These are phyloP conservation scores for Dysdera silvatica DNA, from an alignment of 1,140 invertebrate species.

Conservation along the genomic window DNA sequence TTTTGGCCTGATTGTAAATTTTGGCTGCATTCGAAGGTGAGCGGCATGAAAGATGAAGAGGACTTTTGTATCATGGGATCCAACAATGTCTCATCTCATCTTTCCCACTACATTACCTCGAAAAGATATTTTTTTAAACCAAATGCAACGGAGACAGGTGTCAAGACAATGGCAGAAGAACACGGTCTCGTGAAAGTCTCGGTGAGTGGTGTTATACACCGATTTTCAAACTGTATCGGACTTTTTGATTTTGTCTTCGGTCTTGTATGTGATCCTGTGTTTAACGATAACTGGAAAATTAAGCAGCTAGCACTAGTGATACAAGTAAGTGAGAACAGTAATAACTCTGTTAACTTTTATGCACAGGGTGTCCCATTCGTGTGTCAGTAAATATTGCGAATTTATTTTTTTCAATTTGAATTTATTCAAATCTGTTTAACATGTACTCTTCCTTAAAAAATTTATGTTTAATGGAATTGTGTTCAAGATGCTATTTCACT, in stretches of 20 bases:
- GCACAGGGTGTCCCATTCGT: too few relatives aligned
- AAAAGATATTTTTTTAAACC: slow-evolving; percentile 19
- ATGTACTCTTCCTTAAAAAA: too few relatives aligned
- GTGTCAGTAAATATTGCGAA: too few relatives aligned
- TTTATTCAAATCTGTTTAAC: too few relatives aligned
- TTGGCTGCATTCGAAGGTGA: neutral
- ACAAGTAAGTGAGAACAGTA: too few relatives aligned
- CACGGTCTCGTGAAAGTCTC: slow-evolving; percentile 15
- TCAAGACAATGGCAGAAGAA: neutral
- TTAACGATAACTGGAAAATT: slow-evolving; percentile 16
- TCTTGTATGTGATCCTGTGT: slow-evolving; percentile 7
- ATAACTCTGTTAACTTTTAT: too few relatives aligned
- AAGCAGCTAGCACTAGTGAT: too few relatives aligned
- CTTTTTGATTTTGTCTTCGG: slow-evolving; percentile 18
- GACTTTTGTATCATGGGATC: neutral
- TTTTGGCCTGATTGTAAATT: slow-evolving; percentile 15
- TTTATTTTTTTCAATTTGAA: too few relatives aligned
- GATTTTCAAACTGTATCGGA: slow-evolving; percentile 11
- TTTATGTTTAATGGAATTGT: too few relatives aligned
- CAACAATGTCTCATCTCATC: neutral
- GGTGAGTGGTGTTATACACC: slow-evolving; percentile 12
- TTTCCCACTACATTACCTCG: neutral
- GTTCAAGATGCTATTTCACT: too few relatives aligned
- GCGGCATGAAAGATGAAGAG: neutral
- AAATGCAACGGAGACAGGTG: neutral